Evolutionary conservation across 92 coral and sea anemone genomes (phyloP).

Genomic region (Epizoanthus illoricatus): DNA sequence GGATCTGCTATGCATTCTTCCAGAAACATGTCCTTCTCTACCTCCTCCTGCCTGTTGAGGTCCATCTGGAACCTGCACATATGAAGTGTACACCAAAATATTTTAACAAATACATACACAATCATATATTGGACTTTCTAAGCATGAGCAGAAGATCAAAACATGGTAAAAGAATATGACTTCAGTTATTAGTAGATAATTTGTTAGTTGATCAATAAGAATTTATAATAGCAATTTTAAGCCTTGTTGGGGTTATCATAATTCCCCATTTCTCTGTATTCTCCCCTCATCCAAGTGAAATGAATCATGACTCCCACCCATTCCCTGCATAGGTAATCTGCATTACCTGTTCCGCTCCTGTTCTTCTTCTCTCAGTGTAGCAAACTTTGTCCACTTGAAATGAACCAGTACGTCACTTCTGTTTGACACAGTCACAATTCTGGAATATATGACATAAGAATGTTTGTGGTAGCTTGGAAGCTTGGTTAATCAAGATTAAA

Average conservation of each 20-base stretch:
- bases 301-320: neutral
- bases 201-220: too few relatives aligned
- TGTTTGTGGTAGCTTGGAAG: neutral
- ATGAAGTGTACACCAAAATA: neutral
- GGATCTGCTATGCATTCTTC: constrained; percentile 88
- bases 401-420: constrained; percentile 92
- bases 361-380: constrained; percentile 83
- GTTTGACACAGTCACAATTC: constrained; percentile 84
- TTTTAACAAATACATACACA: neutral
- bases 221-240: too few relatives aligned
- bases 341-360: constrained; percentile 89
- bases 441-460: constrained; percentile 27
- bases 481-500: too few relatives aligned
- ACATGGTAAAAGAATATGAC: neutral
- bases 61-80: constrained; percentile 76
- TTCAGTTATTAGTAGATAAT: too few relatives aligned
- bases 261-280: neutral
- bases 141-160: neutral
- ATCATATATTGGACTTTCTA: neutral
- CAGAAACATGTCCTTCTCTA: constrained; percentile 83
- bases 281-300: neutral
- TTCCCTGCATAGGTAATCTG: neutral
- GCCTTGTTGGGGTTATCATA: too few relatives aligned
- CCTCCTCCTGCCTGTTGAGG: constrained; percentile 76
- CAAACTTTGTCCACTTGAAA: constrained; percentile 96